Base-by-base conservation (phyloP, 2,113 vertebrate species). In the Rhea pennata region DNA sequence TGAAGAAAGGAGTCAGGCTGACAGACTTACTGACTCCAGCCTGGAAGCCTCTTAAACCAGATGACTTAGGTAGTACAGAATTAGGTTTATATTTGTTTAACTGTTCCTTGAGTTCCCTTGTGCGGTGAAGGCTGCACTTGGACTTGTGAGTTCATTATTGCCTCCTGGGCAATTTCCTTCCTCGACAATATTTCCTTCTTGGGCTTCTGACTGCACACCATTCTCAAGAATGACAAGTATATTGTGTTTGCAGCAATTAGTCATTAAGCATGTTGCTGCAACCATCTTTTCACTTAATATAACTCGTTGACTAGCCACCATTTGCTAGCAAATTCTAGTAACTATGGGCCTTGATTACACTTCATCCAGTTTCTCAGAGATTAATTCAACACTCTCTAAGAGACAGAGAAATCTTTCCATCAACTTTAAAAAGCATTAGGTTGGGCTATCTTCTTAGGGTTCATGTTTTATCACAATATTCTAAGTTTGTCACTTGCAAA, bases 261-360 rank as follows among this genome's bases (percentile, higher is more conserved):
- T 91, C 88, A 72, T 42, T 46, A 39, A 70, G 62, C 33, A 88
- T 0, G 0, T 88, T 81, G 31, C 64, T 91, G 66, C 62, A 95
- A 72, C 80, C 80, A 78, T 69, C 61, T 78, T 89, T 87, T 75
- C 3, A 3, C 80, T 83, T 80, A 76, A 86, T 77, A 46, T 66
- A 72, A 44, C 36, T 59, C 59, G 36, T 31, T 81, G 65, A 92
- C 46, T 53, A 93, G 40, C 88, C 69, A 86, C 75, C 93, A 72
- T 80, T 91, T 71, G 87, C 84, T 91, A 93, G 79, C 77, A 95
- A 81, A 69, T 92, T 87, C 91, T 95, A 69, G 88, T 93, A 95
- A 91, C 86, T 87, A 64, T 82, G 87, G 89, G 94, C 93, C 91
- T 91, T 92, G 92, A 4, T 3, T 95, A 93, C 84, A 93, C 75